Percentiles rank a stretch among this genome's conserved stretches.
Evolutionary conservation across 2,888 invertebrate genomes (phyloP).

Genomic region (Leptinotarsa peninsularis): DNA sequence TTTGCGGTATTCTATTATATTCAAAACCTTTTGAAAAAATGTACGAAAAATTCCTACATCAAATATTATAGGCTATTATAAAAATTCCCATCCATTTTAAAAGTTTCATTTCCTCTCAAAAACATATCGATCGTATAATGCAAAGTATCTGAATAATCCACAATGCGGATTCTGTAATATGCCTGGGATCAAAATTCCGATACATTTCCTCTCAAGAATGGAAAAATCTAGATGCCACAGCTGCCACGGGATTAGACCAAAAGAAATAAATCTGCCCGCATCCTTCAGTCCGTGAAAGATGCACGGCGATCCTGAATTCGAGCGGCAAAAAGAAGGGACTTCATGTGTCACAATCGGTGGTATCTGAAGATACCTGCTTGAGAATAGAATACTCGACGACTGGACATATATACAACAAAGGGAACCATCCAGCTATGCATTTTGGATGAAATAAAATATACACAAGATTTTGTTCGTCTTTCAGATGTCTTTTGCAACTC

Average conservation of each 20-base stretch:
- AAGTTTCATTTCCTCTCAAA: not conserved
- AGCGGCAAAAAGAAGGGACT: not conserved
- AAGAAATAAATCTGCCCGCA: conserved; percentile 5
- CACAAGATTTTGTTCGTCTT: not conserved
- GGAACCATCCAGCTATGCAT: conserved; percentile 13
- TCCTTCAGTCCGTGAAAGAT: conserved; percentile 10
- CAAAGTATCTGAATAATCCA: conserved; percentile 9
- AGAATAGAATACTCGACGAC: not conserved
- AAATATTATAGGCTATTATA: no score
- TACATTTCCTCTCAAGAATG: conserved; percentile 1
- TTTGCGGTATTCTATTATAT: no score
- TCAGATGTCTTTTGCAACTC: not conserved
- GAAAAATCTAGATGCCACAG: conserved; percentile 5
- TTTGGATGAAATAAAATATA: conserved; percentile 3
- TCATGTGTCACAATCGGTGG: conserved; percentile 19
- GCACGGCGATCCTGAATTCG: not conserved
- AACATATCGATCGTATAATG: not conserved
- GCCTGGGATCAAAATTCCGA: not conserved
- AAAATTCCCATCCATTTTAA: no score
- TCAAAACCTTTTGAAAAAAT: no score
- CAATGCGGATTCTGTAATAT: not conserved
- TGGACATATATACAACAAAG: conserved; percentile 11
- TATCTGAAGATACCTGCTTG: conserved; percentile 2
- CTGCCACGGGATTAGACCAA: conserved; percentile 7
- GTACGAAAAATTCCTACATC: no score